A percentile compares a stretch with the other conserved stretches of the same genome.
These are phyloP conservation scores for Athetis lepigone DNA, from an alignment of 2,888 invertebrate genomes.

Conservation along the genomic window DNA sequence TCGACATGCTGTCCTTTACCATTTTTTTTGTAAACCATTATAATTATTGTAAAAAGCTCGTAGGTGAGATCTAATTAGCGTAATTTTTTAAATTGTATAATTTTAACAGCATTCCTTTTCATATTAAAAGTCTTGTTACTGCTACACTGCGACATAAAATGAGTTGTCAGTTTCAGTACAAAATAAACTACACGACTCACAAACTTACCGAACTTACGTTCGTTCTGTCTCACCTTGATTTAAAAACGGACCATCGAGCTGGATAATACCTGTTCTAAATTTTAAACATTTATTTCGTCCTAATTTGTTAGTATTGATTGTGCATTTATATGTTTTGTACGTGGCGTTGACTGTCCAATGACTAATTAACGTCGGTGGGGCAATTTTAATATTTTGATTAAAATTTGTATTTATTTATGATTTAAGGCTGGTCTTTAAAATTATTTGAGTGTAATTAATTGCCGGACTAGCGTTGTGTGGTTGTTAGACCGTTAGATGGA, in stretches of 20 bases:
- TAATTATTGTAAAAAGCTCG: constrained; percentile 3
- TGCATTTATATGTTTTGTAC: constrained; percentile 51
- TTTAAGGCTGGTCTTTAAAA: constrained; percentile 17
- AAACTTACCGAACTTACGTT: too few species aligned
- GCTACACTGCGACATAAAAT: too few species aligned
- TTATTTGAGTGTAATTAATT: constrained; percentile 3
- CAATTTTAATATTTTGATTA: constrained; percentile 8
- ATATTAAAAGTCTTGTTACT: too few species aligned
- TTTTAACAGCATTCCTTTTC: too few species aligned
- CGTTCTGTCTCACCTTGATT: constrained; percentile 2
- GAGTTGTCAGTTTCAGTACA: too few species aligned
- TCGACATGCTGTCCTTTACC: constrained; percentile 27
- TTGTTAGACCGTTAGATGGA: constrained; percentile 17
- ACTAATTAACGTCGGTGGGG: not conserved
- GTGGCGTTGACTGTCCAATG: constrained; percentile 15
- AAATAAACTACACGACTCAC: too few species aligned
- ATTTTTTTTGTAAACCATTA: constrained; percentile 17
- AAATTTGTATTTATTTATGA: constrained; percentile 4
- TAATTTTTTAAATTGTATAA: too few species aligned
- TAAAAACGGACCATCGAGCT: constrained; percentile 7
- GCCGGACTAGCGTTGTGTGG: constrained; percentile 6
- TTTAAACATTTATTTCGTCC: constrained; percentile 21
- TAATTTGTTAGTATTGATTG: constrained; percentile 45
- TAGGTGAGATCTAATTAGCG: too few species aligned
- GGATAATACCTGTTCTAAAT: constrained; percentile 28